Percentiles rank a stretch among this genome's conserved stretches.
Conservation (phyloP, 2,888 invertebrate species). For the Drosophila niveifrons region DNA sequence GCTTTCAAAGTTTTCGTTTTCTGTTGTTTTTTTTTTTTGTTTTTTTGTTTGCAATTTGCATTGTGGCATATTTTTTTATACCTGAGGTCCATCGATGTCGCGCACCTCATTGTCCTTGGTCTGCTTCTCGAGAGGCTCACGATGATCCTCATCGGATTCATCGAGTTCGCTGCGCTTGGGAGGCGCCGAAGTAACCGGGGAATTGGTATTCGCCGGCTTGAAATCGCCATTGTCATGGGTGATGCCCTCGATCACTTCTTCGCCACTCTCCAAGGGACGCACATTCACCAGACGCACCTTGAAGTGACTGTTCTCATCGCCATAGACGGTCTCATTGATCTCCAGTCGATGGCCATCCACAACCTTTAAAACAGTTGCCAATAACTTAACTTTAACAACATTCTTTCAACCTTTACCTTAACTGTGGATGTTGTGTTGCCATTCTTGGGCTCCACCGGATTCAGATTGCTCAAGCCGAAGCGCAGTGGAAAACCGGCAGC, state of each 20-base stretch:
- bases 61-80: slow-evolving; percentile 80
- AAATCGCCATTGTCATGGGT: slow-evolving; percentile 39
- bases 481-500: slow-evolving; percentile 47
- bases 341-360: slow-evolving; percentile 87
- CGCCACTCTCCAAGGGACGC: slow-evolving; percentile 85
- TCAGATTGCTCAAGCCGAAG: slow-evolving; percentile 51
- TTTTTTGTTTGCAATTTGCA: slow-evolving; percentile 21
- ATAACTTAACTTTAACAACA: background rate
- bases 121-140: slow-evolving; percentile 75
- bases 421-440: slow-evolving; percentile 85
- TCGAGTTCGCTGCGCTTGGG: slow-evolving; percentile 50
- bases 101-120: slow-evolving; percentile 82
- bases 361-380: slow-evolving; percentile 80
- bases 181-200: slow-evolving; percentile 59
- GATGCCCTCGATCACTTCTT: slow-evolving; percentile 73
- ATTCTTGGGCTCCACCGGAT: slow-evolving; percentile 69
- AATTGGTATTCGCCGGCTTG: slow-evolving; percentile 24
- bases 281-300: slow-evolving; percentile 86
- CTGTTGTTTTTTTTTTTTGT: too few relatives aligned
- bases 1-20: slow-evolving; percentile 2
- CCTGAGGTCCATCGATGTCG: slow-evolving; percentile 83
- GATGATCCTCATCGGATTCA: slow-evolving; percentile 72
- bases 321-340: slow-evolving; percentile 87
- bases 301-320: slow-evolving; percentile 84
- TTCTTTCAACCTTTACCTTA: slow-evolving; percentile 75